Percentiles rank a stretch among this genome's conserved stretches.
These are phyloP conservation scores for Sarcophaga carnaria DNA, from an alignment of 2,888 invertebrate species.

Conservation along the genomic window DNA sequence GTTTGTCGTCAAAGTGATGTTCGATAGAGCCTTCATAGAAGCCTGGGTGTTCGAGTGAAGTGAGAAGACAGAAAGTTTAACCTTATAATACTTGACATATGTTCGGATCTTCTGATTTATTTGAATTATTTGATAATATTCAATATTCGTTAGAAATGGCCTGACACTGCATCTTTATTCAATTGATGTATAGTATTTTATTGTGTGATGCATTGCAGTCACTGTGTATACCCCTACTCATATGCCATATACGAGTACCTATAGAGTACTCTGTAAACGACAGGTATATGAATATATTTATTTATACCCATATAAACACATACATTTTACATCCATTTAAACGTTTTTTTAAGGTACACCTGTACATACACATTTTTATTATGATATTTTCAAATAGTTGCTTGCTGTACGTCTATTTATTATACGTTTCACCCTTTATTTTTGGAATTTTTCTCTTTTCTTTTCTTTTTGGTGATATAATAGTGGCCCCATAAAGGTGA, in stretches of 20 bases:
- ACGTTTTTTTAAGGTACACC: conserved; percentile 35
- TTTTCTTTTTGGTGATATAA: conserved; percentile 17
- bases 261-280: not conserved
- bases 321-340: conserved; percentile 14
- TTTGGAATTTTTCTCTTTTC: not conserved
- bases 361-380: not conserved
- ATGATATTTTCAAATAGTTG: too few species aligned
- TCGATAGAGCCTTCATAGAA: too few species aligned
- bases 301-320: conserved; percentile 3
- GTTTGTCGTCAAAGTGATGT: too few species aligned
- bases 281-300: conserved; percentile 3
- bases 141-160: too few species aligned
- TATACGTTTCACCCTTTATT: conserved; percentile 4
- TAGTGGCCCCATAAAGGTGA: conserved; percentile 28
- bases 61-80: too few species aligned
- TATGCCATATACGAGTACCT: not conserved
- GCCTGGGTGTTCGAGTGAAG: too few species aligned
- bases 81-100: too few species aligned
- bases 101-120: too few species aligned
- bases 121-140: too few species aligned
- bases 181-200: not conserved
- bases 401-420: not conserved
- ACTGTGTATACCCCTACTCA: conserved; percentile 1
- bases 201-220: conserved; percentile 49
- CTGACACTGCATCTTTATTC: not conserved